Evolutionary conservation across 2,888 invertebrate genomes (phyloP), one percentile per base, ranked within the genome.

Genomic region (Epirrhoe tristata): DNA sequence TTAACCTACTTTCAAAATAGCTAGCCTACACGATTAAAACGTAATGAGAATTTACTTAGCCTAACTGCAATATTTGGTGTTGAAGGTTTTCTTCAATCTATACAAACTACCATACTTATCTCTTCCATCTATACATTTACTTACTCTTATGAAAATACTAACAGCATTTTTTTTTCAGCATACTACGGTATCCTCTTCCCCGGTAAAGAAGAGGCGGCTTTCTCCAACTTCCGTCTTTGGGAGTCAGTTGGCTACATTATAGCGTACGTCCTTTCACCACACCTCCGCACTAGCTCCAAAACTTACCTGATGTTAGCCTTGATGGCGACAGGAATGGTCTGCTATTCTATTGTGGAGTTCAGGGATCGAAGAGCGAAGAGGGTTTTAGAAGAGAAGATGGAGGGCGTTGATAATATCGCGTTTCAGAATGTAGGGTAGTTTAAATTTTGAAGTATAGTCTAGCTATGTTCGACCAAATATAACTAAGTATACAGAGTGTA

Each of bases 221-320:
- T 95, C 87, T 94, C 96, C 50, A 96, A 96, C 88, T 96, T 96
- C 88, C 88, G 96, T 0, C 91, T 96, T 2, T 96, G 96, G 96
- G 95, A 96, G 80, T 95, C 95, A 0, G 83, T 95, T 0, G 96
- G 96, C 3, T 95, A 95, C 83, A 95, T 95, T 69, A 89, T 95
- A 8, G 95, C 95, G 0, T 96, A 95, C 80, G 84, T 94, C 39
- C 90, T 95, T 70, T 95, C 95, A 0, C 91, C 94, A 3, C 88
- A 89, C 73, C 75, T 95, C 1, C 88, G 94, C 58, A 94, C 94
- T 14, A 83, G 88, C 60, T 80, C 89, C 24, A 95, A 95, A 78
- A 88, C 95, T 0, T 94, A 94, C 81, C 81, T 95, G 5, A 85
- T 95, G 51, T 75, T 94, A 0, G 85, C 75, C 0, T 81, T 91